Conservation (phyloP, 37 sponge, comb jelly and placozoan genomes). For the Diacarnus erythraeanus region DNA sequence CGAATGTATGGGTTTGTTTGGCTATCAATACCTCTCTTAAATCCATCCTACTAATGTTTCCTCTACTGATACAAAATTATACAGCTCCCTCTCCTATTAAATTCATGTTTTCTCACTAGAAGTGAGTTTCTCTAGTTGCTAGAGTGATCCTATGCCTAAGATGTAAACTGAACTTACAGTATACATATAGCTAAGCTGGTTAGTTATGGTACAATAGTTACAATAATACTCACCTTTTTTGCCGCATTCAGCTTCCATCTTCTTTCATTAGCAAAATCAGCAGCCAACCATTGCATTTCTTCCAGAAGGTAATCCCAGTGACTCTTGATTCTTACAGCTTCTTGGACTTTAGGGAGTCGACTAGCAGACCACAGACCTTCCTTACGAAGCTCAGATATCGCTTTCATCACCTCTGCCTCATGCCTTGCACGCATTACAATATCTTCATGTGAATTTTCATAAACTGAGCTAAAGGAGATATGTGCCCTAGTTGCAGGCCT, state of each 20-base stretch:
- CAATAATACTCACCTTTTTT: constrained; percentile 61
- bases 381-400: constrained; percentile 82
- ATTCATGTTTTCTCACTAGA: no score
- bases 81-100: no score
- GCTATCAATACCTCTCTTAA: no score
- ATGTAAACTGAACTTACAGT: not conserved
- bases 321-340: constrained; percentile 72
- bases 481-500: constrained; percentile 27
- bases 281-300: constrained; percentile 97
- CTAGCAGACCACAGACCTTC: constrained; percentile 95
- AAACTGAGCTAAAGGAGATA: constrained; percentile 50
- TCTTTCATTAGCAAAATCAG: constrained; percentile 94
- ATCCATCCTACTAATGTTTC: no score
- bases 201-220: not conserved
- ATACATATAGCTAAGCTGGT: not conserved
- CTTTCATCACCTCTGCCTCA: constrained; percentile 87
- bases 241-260: constrained; percentile 90
- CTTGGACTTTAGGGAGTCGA: constrained; percentile 92
- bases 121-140: no score
- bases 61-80: no score
- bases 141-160: no score
- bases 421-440: constrained; percentile 91
- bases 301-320: constrained; percentile 97
- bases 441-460: constrained; percentile 84
- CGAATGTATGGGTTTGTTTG: no score